Base-by-base conservation (phyloP, 2,113 vertebrate species). In the Brachyhypopomus occidentalis region DNA sequence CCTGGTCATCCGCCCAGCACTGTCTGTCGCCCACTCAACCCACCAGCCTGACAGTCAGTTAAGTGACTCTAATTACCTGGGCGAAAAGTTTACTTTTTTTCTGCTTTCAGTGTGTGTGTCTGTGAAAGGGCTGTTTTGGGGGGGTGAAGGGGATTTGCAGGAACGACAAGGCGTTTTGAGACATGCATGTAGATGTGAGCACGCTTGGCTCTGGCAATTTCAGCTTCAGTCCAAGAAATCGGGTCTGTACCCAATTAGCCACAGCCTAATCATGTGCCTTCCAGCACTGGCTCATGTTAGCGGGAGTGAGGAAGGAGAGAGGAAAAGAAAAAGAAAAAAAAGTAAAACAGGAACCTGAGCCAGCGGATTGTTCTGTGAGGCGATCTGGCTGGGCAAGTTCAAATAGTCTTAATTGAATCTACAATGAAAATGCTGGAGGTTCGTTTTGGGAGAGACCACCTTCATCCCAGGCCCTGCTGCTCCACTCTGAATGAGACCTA, bases 171-270 rank as follows among this genome's bases (percentile, higher is more conserved):
- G 16, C 38, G 62, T 63, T 36, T 64, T 74, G 72, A 72, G 62
- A 84, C 36, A 80, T 75, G 59, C 20, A 38, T 83, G 80, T 90
- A 90, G 89, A 91, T 89, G 88, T 89, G 88, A 87, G 86, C 86
- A 83, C 81, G 63, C 70, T 85, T 89, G 89, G 90, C 88, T 88
- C 58, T 27, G 38, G 85, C 71, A 66, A 30, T 62, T 71, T 25
- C 22, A 0, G 81, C 56, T 74, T 83, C 59, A 30, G 86, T 90
- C 89, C 90, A 92, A 88, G 89, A 91, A 89, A 90, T 84, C 80
- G 79, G 89, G 92, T 92, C 90, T 94, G 91, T 90, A 90, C 89
- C 89, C 91, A 93, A 91, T 93, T 92, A 92, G 88, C 84, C 76
- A 79, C 72, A 72, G 76, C 73, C 86, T 90, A 91, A 91, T 92